A percentile compares a stretch with the other conserved stretches of the same genome.
Conservation (phyloP, 2,797 vertebrate genomes). For the Notoglanidium macrostoma region DNA sequence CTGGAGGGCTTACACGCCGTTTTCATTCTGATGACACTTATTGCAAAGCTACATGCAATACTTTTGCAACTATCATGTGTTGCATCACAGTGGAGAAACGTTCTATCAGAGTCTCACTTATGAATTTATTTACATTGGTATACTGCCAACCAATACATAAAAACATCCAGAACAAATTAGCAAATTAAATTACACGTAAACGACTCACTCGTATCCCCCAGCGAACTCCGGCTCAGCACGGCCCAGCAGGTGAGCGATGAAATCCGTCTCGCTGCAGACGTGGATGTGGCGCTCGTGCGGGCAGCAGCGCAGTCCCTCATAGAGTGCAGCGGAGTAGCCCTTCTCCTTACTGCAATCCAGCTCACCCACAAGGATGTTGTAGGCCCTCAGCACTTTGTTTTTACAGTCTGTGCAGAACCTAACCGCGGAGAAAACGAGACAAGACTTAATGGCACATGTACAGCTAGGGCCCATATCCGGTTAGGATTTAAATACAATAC, state of each 20-base stretch:
- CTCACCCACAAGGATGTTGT: slow-evolving; percentile 95
- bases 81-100: neutral
- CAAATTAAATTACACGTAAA: slow-evolving; percentile 7
- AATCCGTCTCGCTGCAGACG: slow-evolving; percentile 94
- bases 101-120: neutral
- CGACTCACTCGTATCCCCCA: slow-evolving; percentile 95
- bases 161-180: neutral
- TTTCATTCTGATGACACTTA: neutral
- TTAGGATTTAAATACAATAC: neutral
- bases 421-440: neutral
- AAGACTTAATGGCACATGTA: neutral
- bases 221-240: slow-evolving; percentile 95
- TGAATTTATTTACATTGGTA: neutral
- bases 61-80: neutral
- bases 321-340: slow-evolving; percentile 92
- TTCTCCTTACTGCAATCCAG: slow-evolving; percentile 96
- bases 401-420: slow-evolving; percentile 99
- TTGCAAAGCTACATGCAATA: neutral
- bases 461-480: neutral
- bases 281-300: slow-evolving; percentile 94
- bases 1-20: neutral
- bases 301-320: slow-evolving; percentile 94
- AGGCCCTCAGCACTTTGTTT: slow-evolving; percentile 93
- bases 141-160: neutral
- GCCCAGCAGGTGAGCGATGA: slow-evolving; percentile 93